These are phyloP conservation scores for Acanthosoma haemorrhoidale DNA, from an alignment of 2,888 invertebrate species.

Conservation along the genomic window DNA sequence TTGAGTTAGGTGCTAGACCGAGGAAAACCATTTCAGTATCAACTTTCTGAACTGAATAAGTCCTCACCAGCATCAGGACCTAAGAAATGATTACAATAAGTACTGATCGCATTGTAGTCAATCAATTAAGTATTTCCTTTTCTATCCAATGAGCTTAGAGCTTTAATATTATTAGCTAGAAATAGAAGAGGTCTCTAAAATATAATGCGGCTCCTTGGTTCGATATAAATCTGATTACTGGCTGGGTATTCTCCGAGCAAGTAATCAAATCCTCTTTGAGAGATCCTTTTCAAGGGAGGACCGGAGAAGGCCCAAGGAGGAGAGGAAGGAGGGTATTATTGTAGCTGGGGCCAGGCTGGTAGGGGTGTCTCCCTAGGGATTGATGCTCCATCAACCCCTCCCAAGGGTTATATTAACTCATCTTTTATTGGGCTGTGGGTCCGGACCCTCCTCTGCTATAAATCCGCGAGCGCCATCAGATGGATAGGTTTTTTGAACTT, in stretches of 20 bases:
- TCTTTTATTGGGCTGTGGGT: slow-evolving; percentile 23
- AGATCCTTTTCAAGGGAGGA: slow-evolving; percentile 14
- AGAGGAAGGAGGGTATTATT: slow-evolving; percentile 10
- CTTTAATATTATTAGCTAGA: slow-evolving; percentile 21
- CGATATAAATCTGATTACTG: slow-evolving; percentile 24
- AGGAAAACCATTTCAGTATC: no score
- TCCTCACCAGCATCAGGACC: no score
- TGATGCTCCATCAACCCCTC: slow-evolving; percentile 21
- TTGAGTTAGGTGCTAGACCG: no score
- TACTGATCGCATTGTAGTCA: neutral
- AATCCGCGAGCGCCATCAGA: slow-evolving; percentile 15
- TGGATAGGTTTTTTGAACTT: slow-evolving; percentile 19
- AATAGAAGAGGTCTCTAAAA: slow-evolving; percentile 20
- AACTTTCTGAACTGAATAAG: no score
- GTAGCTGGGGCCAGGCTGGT: neutral
- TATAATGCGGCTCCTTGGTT: slow-evolving; percentile 16
- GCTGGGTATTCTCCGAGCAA: neutral
- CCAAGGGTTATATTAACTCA: slow-evolving; percentile 23
- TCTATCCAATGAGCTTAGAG: neutral
- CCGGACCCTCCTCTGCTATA: neutral
- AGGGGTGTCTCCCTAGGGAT: slow-evolving; percentile 18
- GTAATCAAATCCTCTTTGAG: slow-evolving; percentile 25
- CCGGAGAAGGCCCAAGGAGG: neutral
- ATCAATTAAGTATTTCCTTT: neutral
- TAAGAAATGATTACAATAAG: neutral